Evolutionary conservation across 2,888 invertebrate species (phyloP).

Genomic region (Pristionchus arcanus): DNA sequence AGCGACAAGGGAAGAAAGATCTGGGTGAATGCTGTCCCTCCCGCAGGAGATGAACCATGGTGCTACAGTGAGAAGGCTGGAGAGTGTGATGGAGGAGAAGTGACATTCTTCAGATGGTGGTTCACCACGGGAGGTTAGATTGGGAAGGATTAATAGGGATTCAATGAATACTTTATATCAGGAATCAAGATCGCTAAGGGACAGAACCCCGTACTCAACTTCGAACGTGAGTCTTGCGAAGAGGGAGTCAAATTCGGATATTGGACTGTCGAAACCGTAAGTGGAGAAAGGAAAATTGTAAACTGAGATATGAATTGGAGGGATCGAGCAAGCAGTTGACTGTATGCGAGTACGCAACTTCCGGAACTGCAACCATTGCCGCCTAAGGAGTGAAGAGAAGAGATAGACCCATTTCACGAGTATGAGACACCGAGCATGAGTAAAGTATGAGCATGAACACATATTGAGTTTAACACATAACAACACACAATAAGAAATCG

Average conservation of each 20-base stretch:
- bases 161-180: neutral
- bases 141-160: too few species aligned
- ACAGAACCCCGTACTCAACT: constrained; percentile 38
- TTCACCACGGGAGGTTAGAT: constrained; percentile 33
- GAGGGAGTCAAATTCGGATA: constrained; percentile 45
- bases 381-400: neutral
- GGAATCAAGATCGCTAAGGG: neutral
- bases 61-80: neutral
- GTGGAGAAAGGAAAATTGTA: neutral
- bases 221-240: constrained; percentile 27
- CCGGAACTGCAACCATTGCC: neutral
- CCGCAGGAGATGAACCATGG: neutral
- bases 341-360: neutral
- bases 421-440: constrained; percentile 36
- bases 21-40: constrained; percentile 15
- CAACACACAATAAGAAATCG: neutral
- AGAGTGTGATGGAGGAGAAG: neutral
- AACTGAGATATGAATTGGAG: neutral
- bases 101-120: constrained; percentile 49
- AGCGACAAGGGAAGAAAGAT: neutral
- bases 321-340: constrained; percentile 29
- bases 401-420: constrained; percentile 29
- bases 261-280: constrained; percentile 49
- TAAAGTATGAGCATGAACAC: constrained; percentile 39
- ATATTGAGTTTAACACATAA: neutral